Evolutionary conservation across 2,797 vertebrate genomes (phyloP), one percentile per base, ranked within the genome.

Genomic region (Bryconaethiops microstoma): DNA sequence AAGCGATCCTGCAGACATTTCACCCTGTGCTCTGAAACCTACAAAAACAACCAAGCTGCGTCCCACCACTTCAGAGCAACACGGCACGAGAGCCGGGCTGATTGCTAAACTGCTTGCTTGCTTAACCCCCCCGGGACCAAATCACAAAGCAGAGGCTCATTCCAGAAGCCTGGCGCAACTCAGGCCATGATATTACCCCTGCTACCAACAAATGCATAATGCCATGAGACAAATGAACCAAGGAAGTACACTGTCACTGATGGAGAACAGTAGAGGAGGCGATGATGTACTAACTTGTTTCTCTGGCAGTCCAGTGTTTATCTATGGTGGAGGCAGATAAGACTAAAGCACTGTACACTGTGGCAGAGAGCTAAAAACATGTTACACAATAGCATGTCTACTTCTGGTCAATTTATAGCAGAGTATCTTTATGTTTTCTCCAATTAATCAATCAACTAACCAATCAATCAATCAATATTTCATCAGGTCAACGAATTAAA

Each of bases 11-110:
- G 63, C 79, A 54, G 29, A 55, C 57, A 76, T 76, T 77, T 76
- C 42, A 68, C 83, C 69, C 65, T 73, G 23, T 82, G 63, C 65
- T 63, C 81, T 74, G 23, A 69, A 77, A 59, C 52, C 69, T 68
- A 9, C 17, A 69, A 52, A 63, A 54, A 83, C 54, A 17, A 54
- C 35, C 25, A 40, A 62, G 54, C 13, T 29, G 29, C 50, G 59
- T 78, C 69, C 65, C 68, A 60, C 9, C 35, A 73, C 60, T 63
- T 74, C 74, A 54, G 23, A 65, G 23, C 54, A 48, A 17, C 23
- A 35, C 48, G 57, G 40, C 40, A 63, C 19, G 45, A 76, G n/a
- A 60, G 16, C 4, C 5, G 25, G 35, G 21, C 21, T 45, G 16
- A 35, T 77, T 80, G 19, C 74, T 74, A 73, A 77, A 73, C 45